Conservation (phyloP, 2,797 vertebrate genomes). For the Liasis olivaceus region DNA sequence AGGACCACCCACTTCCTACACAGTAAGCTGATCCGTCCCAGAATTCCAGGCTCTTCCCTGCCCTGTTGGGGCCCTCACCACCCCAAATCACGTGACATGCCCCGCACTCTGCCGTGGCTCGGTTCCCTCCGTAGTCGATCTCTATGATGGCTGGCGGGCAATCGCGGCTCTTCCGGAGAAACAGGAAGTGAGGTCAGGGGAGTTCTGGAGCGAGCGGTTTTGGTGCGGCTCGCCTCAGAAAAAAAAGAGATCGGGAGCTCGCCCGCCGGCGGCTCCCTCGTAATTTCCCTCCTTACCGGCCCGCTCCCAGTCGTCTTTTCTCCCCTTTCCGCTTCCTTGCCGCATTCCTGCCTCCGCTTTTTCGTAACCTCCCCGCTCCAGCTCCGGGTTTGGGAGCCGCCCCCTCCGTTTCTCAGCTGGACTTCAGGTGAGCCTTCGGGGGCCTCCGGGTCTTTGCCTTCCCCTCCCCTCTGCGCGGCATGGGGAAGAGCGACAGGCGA, state of each 20-base stretch:
- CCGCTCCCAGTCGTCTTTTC: no score
- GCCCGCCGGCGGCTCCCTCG: not conserved
- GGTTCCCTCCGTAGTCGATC: not conserved
- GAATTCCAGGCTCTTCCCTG: not conserved
- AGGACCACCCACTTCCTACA: no score
- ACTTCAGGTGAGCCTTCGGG: constrained; percentile 13
- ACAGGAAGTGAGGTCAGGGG: not conserved
- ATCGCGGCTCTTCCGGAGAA: not conserved
- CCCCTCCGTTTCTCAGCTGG: constrained; percentile 1
- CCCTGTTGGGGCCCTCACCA: not conserved
- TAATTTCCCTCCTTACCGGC: not conserved
- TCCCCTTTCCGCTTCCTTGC: no score
- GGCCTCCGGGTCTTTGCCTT: not conserved
- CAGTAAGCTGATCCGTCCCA: not conserved
- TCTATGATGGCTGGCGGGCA: not conserved
- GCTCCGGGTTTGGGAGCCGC: not conserved
- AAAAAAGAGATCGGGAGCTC: not conserved
- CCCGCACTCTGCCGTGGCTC: no score
- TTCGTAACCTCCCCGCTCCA: not conserved
- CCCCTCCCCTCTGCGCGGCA: not conserved
- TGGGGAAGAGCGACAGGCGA: not conserved
- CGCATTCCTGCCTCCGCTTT: not conserved
- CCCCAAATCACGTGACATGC: not conserved
- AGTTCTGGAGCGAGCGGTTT: not conserved
- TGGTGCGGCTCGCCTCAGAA: not conserved